Conservation (phyloP, 2,113 vertebrate species). For the Haemorhous mexicanus region DNA sequence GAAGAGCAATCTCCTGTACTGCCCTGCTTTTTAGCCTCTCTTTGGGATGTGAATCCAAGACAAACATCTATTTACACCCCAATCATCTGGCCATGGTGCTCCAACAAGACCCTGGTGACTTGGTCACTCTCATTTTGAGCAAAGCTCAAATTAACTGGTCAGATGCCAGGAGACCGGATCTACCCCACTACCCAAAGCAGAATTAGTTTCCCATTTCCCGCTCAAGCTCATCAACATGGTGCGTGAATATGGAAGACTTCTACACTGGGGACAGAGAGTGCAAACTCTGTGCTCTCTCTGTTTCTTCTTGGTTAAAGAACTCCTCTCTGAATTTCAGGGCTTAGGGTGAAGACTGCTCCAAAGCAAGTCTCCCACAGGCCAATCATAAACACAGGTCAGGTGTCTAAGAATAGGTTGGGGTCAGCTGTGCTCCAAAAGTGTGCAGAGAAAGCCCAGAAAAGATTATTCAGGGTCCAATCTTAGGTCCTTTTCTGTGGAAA, state of each 20-base stretch:
- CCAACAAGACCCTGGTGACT: background rate
- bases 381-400: too few relatives aligned
- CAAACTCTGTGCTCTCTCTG: background rate
- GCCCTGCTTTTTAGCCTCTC: background rate
- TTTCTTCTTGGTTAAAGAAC: background rate
- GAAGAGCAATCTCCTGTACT: background rate
- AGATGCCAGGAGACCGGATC: background rate
- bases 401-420: background rate
- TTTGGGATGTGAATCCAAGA: background rate
- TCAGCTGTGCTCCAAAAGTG: background rate
- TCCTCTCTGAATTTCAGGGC: background rate
- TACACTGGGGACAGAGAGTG: background rate
- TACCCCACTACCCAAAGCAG: background rate
- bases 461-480: background rate
- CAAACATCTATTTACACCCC: background rate
- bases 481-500: background rate
- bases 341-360: background rate
- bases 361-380: background rate
- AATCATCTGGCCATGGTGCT: background rate
- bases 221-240: background rate
- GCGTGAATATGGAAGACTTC: background rate
- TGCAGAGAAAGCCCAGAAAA: background rate
- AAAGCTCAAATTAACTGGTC: background rate
- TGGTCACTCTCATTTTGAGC: background rate
- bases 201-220: rapidly evolving